phyloP scores from a whole-genome alignment of 64 coral and sea anemone genomes.

The Pocillopora verrucosa region DNA sequence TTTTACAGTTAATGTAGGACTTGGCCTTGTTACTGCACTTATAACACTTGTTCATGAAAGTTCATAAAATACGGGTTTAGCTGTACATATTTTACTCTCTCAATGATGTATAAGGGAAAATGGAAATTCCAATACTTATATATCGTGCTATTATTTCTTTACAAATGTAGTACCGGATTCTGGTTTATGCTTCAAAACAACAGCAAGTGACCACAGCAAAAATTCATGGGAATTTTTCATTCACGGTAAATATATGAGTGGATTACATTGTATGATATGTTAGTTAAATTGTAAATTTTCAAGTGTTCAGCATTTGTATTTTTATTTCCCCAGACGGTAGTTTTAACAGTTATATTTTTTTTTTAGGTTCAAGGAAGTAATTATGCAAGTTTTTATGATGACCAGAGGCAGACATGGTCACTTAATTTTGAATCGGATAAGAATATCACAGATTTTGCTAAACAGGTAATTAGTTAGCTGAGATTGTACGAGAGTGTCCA shows the following conservation, averaged over 20 bases:
- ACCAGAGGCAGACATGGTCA: constrained; percentile 91
- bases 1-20: no score
- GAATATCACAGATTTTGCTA: constrained; percentile 69
- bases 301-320: not conserved
- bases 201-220: constrained; percentile 85
- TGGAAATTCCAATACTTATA: not conserved
- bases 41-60: no score
- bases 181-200: constrained; percentile 93
- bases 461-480: constrained; percentile 64
- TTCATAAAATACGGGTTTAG: no score
- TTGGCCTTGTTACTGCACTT: no score
- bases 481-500: no score
- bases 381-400: constrained; percentile 98
- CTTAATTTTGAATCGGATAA: constrained; percentile 86
- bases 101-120: not conserved
- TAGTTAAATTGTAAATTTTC: not conserved
- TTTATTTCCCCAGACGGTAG: not conserved
- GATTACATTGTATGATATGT: not conserved
- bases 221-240: constrained; percentile 84
- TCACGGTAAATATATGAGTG: constrained; percentile 64
- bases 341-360: not conserved
- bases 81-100: no score
- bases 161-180: constrained; percentile 75
- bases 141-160: not conserved
- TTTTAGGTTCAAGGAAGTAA: constrained; percentile 94